phyloP scores from a whole-genome alignment of 2,888 invertebrate species.

The Melitaea athalia region DNA sequence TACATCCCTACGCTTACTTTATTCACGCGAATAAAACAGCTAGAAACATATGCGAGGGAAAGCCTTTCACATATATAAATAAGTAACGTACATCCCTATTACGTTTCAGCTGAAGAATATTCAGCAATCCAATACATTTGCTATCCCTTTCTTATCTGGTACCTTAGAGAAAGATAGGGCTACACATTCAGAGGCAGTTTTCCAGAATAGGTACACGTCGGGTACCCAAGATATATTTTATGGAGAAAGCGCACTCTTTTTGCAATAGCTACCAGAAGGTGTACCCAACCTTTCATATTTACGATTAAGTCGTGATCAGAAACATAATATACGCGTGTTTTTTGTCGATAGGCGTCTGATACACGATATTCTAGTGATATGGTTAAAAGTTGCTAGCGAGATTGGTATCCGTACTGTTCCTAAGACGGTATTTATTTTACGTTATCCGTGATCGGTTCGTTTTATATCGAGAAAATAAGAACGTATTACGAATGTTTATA shows the following conservation, averaged over 20 bases:
- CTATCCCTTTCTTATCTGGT: not conserved
- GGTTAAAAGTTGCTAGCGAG: slow-evolving; percentile 40
- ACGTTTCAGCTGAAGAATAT: slow-evolving; percentile 8
- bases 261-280: slow-evolving; percentile 81
- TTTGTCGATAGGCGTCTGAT: slow-evolving; percentile 71
- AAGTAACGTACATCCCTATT: slow-evolving; percentile 54
- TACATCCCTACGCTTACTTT: slow-evolving; percentile 59
- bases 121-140: not conserved
- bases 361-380: slow-evolving; percentile 52
- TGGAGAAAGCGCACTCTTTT: slow-evolving; percentile 78
- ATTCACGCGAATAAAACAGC: slow-evolving; percentile 72
- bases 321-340: slow-evolving; percentile 75
- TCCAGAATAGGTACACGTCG: slow-evolving; percentile 44
- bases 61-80: slow-evolving; percentile 69
- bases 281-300: slow-evolving; percentile 79
- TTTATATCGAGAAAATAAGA: slow-evolving; percentile 8
- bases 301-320: slow-evolving; percentile 82
- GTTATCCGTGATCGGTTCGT: slow-evolving; percentile 14
- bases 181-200: not conserved
- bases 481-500: not conserved
- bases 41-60: slow-evolving; percentile 72
- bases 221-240: slow-evolving; percentile 74
- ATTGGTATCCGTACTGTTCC: slow-evolving; percentile 29
- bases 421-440: slow-evolving; percentile 22
- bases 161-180: slow-evolving; percentile 2